Evolutionary conservation across 2,797 vertebrate species (phyloP), one percentile per base, ranked within the genome.

Genomic region (Orientallactaga sibirica): DNA sequence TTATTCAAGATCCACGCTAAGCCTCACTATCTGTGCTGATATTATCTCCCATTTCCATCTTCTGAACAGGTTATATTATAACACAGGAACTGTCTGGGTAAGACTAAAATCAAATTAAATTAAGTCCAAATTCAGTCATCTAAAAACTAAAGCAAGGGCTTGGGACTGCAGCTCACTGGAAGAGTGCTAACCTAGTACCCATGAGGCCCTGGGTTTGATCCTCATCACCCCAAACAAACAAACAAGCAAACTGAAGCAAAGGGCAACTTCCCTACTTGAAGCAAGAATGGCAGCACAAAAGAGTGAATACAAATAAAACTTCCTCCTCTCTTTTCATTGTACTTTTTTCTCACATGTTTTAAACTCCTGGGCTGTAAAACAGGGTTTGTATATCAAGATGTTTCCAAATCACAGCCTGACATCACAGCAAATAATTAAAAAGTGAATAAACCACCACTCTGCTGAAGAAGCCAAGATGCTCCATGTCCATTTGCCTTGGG

Each of bases 1-100:
- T 62, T 87, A 68, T 37, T 29, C n/a, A 70, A 87, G 16, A 80
- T 89, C 41, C 93, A 77, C 64, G 66, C 52, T 75, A 55, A 91
- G 68, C 70, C 79, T 75, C 52, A 88, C 7, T 88, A 93, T 73
- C 29, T 84, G 76, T 48, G 41, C 27, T 96, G 86, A 93, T 62
- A 86, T 76, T 88, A 86, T 37, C 55, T 61, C 67, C 22, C 24
- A 71, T n/a, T 71, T 70, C 74, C 29, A 71, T 41, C 33, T 86
- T 92, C 90, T 79, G 14, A 91, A 83, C 18, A 91, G 33, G 27
- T 64, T 16, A 64, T 74, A 92, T 90, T 84, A 64, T 58, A 86
- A 90, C 25, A 67, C 76, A 82, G 77, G 19, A 94, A 55, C 48
- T 88, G 81, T n/a, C 25, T 91, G 43, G 27, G 5, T 79, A 93